phyloP scores from a whole-genome alignment of 2,797 vertebrate species.

The Leucoraja ocellata region DNA sequence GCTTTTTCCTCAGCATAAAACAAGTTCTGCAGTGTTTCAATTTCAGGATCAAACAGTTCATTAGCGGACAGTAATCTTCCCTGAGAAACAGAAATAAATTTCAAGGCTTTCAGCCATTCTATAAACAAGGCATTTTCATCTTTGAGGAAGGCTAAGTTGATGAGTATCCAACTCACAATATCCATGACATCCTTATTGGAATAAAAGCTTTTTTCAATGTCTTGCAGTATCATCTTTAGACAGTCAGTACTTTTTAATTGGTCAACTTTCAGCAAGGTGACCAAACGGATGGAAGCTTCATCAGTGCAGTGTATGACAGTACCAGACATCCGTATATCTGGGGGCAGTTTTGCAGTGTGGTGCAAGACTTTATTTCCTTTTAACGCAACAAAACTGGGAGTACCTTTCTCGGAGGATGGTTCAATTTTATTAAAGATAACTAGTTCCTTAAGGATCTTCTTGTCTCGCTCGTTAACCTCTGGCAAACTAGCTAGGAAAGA shows the following conservation, averaged over 20 bases:
- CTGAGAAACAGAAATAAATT: conserved; percentile 72
- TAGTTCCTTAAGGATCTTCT: conserved; percentile 78
- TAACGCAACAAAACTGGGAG: conserved; percentile 67
- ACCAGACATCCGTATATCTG: conserved; percentile 77
- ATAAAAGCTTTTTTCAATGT: conserved; percentile 82
- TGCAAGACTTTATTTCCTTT: conserved; percentile 87
- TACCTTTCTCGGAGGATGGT: conserved; percentile 58
- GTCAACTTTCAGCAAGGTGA: conserved; percentile 81
- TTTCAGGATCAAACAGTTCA: conserved; percentile 88
- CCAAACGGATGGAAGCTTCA: conserved; percentile 86
- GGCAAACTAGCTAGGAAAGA: conserved; percentile 80
- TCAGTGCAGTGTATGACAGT: conserved; percentile 79
- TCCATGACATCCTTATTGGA: conserved; percentile 68
- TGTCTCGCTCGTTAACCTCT: conserved; percentile 84
- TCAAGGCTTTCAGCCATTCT: conserved; percentile 75
- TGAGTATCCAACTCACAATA: conserved; percentile 90
- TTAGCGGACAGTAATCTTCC: conserved; percentile 68
- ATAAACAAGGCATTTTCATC: conserved; percentile 82
- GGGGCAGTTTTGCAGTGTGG: conserved; percentile 82
- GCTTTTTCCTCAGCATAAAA: conserved; percentile 82
- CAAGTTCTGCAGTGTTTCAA: conserved; percentile 79
- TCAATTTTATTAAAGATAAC: conserved; percentile 84
- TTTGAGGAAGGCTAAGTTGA: conserved; percentile 88
- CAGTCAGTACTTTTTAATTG: conserved; percentile 87
- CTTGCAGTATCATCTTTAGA: conserved; percentile 79